These are phyloP conservation scores for Channa striata DNA, from an alignment of 2,797 vertebrate genomes.

Conservation along the genomic window DNA sequence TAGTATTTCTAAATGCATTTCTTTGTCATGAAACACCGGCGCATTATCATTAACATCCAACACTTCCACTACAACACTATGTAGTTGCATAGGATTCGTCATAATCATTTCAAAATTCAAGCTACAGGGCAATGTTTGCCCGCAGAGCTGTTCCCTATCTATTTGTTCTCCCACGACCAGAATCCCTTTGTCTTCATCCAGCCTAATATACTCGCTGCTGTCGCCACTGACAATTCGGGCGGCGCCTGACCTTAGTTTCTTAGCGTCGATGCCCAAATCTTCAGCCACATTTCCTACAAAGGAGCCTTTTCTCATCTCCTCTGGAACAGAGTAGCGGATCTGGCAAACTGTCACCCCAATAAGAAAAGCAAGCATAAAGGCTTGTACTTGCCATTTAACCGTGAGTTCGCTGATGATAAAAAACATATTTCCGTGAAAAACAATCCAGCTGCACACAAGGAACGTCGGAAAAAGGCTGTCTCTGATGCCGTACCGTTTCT, in stretches of 20 bases:
- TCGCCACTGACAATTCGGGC: slow-evolving; percentile 71
- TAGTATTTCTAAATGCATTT: slow-evolving; percentile 55
- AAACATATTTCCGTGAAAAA: slow-evolving; percentile 17
- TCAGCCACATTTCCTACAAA: slow-evolving; percentile 74
- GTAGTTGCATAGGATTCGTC: slow-evolving; percentile 77
- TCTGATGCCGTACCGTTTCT: background rate
- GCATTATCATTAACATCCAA: slow-evolving; percentile 72
- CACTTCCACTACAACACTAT: slow-evolving; percentile 66
- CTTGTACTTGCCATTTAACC: slow-evolving; percentile 46
- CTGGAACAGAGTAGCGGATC: slow-evolving; percentile 70
- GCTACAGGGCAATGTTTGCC: slow-evolving; percentile 73
- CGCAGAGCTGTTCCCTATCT: slow-evolving; percentile 78
- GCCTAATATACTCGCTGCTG: slow-evolving; percentile 63
- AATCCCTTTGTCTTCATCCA: slow-evolving; percentile 74
- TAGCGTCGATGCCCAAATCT: slow-evolving; percentile 70
- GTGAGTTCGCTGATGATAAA: background rate
- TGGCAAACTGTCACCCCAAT: slow-evolving; percentile 49
- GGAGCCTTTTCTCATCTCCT: slow-evolving; percentile 73
- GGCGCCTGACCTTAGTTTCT: slow-evolving; percentile 54
- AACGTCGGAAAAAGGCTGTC: accelerated
- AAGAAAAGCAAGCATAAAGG: slow-evolving; percentile 62
- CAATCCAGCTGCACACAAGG: background rate
- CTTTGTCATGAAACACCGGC: slow-evolving; percentile 59
- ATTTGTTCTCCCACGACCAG: slow-evolving; percentile 76
- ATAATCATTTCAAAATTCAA: slow-evolving; percentile 79